Conservation (phyloP, 2,797 vertebrate genomes). For the Caiman crocodilus region DNA sequence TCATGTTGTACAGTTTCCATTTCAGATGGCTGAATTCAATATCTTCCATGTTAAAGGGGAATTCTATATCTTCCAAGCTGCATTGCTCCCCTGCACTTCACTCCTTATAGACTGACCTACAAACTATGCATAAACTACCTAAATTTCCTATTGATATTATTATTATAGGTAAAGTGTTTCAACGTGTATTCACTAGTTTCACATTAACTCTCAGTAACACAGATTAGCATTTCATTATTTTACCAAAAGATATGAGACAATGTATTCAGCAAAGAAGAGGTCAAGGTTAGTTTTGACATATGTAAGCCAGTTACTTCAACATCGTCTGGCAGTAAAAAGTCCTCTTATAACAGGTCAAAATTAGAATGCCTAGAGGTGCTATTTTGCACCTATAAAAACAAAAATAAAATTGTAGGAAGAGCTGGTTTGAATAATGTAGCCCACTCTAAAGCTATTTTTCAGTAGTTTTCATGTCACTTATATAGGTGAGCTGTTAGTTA, state of each 20-base stretch:
- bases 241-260: background rate
- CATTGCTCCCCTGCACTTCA: background rate
- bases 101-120: background rate
- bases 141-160: background rate
- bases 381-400: background rate
- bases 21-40: too few relatives aligned
- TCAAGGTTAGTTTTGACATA: background rate
- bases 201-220: background rate
- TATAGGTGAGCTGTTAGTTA: constrained; percentile 8
- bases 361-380: background rate
- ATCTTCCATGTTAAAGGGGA: too few relatives aligned
- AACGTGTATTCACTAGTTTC: background rate
- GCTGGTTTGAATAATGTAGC: constrained; percentile 17
- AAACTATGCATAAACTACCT: background rate
- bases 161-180: background rate
- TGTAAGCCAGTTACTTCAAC: background rate
- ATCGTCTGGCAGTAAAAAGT: background rate
- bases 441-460: background rate
- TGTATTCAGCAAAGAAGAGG: background rate
- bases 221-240: background rate
- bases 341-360: background rate
- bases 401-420: background rate
- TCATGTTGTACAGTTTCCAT: too few relatives aligned
- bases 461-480: background rate
- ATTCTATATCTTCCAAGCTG: background rate